Base-by-base conservation (phyloP, 1,140 invertebrate genomes). In the Bombus affinis region DNA sequence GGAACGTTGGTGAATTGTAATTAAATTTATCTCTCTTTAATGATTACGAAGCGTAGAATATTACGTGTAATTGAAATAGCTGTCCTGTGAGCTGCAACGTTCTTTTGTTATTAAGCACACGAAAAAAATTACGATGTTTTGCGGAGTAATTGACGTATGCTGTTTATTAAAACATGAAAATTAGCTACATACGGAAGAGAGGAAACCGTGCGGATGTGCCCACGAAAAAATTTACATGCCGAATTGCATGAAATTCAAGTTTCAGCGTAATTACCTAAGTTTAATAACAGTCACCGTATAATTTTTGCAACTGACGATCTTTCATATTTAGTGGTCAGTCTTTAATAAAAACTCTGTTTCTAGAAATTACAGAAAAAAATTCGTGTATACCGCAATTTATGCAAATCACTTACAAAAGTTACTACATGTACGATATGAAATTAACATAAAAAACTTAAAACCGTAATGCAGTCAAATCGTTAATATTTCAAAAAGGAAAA, bases 41-140 rank as follows among this genome's bases (percentile, higher is more conserved):
- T 22, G 32, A 37, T 37, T n/a, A 10, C 22, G 13, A 28, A 35
- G 12, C 74, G 74, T 44, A 28, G 32, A 18, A 37, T 25, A 35
- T 62, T 39, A 28, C 25, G 75, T n/a, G n/a, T 62, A 77, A 77
- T 77, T 59, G 75, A 77, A 77, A 77, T 77, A 62, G 15, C 57
- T 28, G 37, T 22, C 35, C 25, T 3, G 6, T 0, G 3, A 62
- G 37, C 18, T 42, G 35, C 37, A 62, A 18, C 37, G 9, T 39
- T 62, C 53, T 42, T 62, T 15, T 15, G 37, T 39, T 59, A 39
- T 39, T 77, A 62, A 62, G 15, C 28, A 39, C 1, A 8, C 35
- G 25, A 5, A n/a, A 59, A 59, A 28, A 39, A 59, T 59, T 28
- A 18, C 25, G 25, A 35, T 53, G 47, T 53, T 57, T 25, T 3